A percentile compares a stretch with the other conserved stretches of the same genome.
phyloP scores from a whole-genome alignment of 2,888 invertebrate species.

The Chouioia cunea region DNA sequence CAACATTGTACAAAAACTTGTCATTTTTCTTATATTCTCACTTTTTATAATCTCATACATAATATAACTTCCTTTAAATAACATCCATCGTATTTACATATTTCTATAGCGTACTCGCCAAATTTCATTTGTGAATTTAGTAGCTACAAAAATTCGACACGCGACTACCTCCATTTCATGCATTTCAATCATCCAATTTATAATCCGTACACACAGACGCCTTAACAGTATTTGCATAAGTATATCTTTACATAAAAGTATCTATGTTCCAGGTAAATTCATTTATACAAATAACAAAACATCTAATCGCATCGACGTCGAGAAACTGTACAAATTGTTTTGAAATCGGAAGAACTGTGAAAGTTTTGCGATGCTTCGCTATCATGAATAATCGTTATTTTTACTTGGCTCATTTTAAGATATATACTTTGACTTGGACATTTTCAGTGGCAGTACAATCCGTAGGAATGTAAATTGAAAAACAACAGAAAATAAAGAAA shows the following conservation, averaged over 20 bases:
- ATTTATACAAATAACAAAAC: slow-evolving; percentile 17
- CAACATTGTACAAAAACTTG: slow-evolving; percentile 58
- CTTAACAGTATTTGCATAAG: neutral
- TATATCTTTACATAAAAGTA: slow-evolving; percentile 5
- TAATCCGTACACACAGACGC: slow-evolving; percentile 17
- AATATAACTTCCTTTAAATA: slow-evolving; percentile 51
- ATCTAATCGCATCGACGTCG: slow-evolving; percentile 15
- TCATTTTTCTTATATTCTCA: slow-evolving; percentile 33
- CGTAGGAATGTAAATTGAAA: too few species aligned
- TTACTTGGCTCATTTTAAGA: too few species aligned
- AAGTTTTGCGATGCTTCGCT: neutral
- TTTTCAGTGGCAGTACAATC: too few species aligned
- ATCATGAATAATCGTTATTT: too few species aligned
- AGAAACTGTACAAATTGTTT: neutral
- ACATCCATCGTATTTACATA: slow-evolving; percentile 58
- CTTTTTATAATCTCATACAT: neutral
- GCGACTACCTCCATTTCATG: slow-evolving; percentile 31
- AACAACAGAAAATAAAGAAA: too few species aligned
- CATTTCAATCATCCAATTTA: slow-evolving; percentile 20
- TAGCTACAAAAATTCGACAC: slow-evolving; percentile 53
- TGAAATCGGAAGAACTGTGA: slow-evolving; percentile 10
- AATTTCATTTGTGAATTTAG: slow-evolving; percentile 53
- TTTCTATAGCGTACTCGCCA: slow-evolving; percentile 54
- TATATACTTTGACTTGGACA: too few species aligned
- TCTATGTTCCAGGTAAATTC: slow-evolving; percentile 24